Evolutionary conservation across 2,888 invertebrate species (phyloP).

Genomic region (Muscina levida): DNA sequence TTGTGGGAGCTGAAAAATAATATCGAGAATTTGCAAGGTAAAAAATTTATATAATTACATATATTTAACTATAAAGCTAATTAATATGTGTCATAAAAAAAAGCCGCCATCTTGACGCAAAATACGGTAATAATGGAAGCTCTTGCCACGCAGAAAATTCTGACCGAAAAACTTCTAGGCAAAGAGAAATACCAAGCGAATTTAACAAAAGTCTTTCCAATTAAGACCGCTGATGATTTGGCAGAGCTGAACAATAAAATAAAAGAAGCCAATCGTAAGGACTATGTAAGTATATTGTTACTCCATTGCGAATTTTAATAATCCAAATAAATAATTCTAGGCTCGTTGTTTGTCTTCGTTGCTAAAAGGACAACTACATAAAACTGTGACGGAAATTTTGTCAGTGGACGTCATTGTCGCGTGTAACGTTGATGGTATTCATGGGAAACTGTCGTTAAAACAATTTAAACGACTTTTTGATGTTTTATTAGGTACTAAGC

Average conservation of each 20-base stretch:
- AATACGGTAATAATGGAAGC: constrained; percentile 20
- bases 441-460: no score
- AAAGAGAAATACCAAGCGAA: constrained; percentile 13
- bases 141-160: constrained; percentile 31
- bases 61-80: background rate
- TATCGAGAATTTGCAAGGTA: background rate
- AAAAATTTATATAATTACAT: background rate
- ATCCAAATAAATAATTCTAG: background rate
- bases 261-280: constrained; percentile 2
- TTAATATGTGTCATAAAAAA: background rate
- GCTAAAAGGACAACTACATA: no score
- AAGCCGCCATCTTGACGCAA: background rate
- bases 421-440: no score
- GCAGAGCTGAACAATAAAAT: constrained; percentile 4
- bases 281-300: no score
- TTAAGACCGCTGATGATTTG: background rate
- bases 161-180: constrained; percentile 18
- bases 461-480: no score
- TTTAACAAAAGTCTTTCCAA: constrained; percentile 2
- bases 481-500: no score
- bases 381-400: no score
- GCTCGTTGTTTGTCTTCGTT: background rate
- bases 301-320: background rate
- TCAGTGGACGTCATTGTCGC: no score
- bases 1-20: background rate